A percentile compares a stretch with the other conserved stretches of the same genome.
These are phyloP conservation scores for Protomyctophum bolini DNA, from an alignment of 2,113 vertebrate species.

Conservation along the genomic window DNA sequence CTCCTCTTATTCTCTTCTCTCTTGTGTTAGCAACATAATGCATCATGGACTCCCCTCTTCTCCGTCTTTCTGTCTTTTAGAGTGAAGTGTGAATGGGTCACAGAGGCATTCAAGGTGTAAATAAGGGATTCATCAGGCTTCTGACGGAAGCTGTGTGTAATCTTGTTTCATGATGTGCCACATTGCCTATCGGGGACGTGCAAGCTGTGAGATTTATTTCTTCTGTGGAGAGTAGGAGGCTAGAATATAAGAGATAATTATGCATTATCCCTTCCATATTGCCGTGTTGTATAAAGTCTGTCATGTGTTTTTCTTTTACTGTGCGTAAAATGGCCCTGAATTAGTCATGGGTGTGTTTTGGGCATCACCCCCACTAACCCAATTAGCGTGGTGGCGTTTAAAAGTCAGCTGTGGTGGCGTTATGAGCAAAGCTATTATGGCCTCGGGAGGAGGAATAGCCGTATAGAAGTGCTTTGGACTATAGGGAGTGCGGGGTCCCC, in stretches of 20 bases:
- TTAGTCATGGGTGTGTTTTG: too few species aligned
- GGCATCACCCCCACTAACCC: too few species aligned
- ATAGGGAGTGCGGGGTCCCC: too few species aligned
- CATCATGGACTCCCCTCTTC: slow-evolving; percentile 26
- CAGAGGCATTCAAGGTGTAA: slow-evolving; percentile 48
- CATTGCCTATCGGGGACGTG: slow-evolving; percentile 51
- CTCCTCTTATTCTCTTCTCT: slow-evolving; percentile 40
- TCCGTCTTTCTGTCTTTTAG: slow-evolving; percentile 30
- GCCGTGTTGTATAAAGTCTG: too few species aligned
- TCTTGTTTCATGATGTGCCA: slow-evolving; percentile 39
- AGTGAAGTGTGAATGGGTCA: slow-evolving; percentile 59
- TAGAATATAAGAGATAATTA: slow-evolving; percentile 4
- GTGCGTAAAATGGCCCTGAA: too few species aligned
- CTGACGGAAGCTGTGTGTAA: slow-evolving; percentile 28
- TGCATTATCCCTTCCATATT: slow-evolving; percentile 3
- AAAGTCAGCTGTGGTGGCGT: too few species aligned
- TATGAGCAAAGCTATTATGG: too few species aligned
- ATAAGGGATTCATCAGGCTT: slow-evolving; percentile 61
- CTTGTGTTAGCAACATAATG: slow-evolving; percentile 29
- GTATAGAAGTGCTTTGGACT: too few species aligned
- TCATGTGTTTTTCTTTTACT: neutral
- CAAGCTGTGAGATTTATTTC: slow-evolving; percentile 1
- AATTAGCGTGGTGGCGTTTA: too few species aligned
- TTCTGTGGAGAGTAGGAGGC: neutral
- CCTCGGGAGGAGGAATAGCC: too few species aligned